Evolutionary conservation across 2,797 vertebrate genomes (phyloP), one percentile per base, ranked within the genome.

Genomic region (Sebastes dallii): DNA sequence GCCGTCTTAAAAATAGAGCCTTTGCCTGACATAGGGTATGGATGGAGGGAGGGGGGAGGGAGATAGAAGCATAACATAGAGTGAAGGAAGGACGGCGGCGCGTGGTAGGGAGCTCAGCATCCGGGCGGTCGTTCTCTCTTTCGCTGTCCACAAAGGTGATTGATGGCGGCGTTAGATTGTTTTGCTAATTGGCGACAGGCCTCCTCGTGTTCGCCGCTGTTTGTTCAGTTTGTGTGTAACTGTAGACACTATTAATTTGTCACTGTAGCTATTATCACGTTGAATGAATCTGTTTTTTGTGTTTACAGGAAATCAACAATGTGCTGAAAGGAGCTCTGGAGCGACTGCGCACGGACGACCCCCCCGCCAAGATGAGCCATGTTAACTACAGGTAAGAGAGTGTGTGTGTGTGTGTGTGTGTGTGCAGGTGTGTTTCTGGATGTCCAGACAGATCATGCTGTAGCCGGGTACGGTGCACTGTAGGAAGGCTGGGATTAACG

Each of bases 221-320:
- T 66, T 59, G 29, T 73, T 84, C 22, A 32, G 32, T 32, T 3
- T 54, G 16, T 30, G 42, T 66, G 46, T 66, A 5, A 65, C 50
- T 59, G 52, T 39, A 22, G 58, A 66, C 75, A 9, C 30, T 46
- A 14, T 66, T 66, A 5, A 73, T 62, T 34, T 71, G 66, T 75
- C 58, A 62, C 25, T 6, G 36, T 29, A 36, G 16, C 61, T 24
- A 6, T 72, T 46, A 42, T 25, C 62, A 6, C 27, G 50, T 59
- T 80, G 22, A 75, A 55, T 62, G 6, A 67, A 54, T 69, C 6
- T 70, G 16, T 46, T 20, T 3, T 3, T 3, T 36, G n/a, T 14
- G 61, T 54, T 55, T 71, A 22, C 92, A 96, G 96, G 94, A 92
- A 66, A n/a, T 78, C 50, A 82, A 56, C 85, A 34, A 90, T 89